Conservation (phyloP, 1,140 invertebrate species). For the Pantala flavescens region DNA sequence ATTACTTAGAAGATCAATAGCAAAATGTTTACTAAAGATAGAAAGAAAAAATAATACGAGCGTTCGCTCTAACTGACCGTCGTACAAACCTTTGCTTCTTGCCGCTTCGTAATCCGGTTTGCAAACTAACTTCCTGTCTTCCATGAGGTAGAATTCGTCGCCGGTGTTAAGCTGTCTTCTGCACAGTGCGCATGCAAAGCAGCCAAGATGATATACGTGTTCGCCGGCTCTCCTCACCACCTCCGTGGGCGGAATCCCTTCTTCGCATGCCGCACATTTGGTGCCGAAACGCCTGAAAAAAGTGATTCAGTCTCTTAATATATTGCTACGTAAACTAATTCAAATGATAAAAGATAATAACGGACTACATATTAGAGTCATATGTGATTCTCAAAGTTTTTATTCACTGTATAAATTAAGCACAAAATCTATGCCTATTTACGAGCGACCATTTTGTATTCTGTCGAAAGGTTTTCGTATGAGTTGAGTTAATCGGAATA, state of each 20-base stretch:
- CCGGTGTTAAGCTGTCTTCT: slow-evolving; percentile 90
- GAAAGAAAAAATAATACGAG: slow-evolving; percentile 25
- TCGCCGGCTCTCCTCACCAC: slow-evolving; percentile 88
- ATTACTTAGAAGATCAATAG: too few species aligned
- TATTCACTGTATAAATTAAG: too few species aligned
- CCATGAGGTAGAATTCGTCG: slow-evolving; percentile 97
- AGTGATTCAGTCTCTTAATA: too few species aligned
- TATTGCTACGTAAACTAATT: too few species aligned
- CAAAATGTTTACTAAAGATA: too few species aligned
- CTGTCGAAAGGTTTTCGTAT: too few species aligned
- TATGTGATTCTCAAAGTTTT: too few species aligned
- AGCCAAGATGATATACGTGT: slow-evolving; percentile 94
- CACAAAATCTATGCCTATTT: too few species aligned
- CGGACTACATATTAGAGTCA: too few species aligned
- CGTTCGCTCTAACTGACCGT: slow-evolving; percentile 29
- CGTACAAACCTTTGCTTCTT: slow-evolving; percentile 68
- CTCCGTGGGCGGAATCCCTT: slow-evolving; percentile 92
- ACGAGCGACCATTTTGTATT: too few species aligned
- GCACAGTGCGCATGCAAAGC: slow-evolving; percentile 94
- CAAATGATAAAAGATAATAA: too few species aligned
- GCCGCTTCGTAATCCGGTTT: slow-evolving; percentile 95
- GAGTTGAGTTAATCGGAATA: too few species aligned
- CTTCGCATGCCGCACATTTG: slow-evolving; percentile 91
- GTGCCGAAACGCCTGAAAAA: slow-evolving; percentile 82
- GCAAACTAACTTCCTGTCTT: slow-evolving; percentile 90